Evolutionary conservation across 1,140 invertebrate species (phyloP).

Genomic region (Pseudomyrmex cubaensis): DNA sequence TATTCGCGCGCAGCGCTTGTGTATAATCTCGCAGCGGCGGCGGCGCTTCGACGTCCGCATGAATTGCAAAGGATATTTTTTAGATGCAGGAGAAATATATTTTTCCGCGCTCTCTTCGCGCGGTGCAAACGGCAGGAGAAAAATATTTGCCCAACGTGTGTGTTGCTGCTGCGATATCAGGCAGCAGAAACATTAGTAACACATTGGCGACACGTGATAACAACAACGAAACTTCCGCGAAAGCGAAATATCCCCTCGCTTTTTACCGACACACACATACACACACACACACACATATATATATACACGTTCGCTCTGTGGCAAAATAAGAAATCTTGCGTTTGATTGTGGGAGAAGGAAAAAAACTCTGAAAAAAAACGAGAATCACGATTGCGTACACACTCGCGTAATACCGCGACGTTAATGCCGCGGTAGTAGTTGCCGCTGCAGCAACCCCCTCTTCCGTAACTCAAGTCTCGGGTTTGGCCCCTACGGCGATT

Average conservation of each 20-base stretch:
- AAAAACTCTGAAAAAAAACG: neutral
- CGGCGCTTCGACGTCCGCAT: too few relatives aligned
- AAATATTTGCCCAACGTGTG: slow-evolving; percentile 32
- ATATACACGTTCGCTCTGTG: too few relatives aligned
- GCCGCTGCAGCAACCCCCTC: neutral
- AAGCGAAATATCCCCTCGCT: slow-evolving; percentile 4
- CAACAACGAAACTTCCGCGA: neutral
- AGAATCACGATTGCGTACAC: slow-evolving; percentile 2
- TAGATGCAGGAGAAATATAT: slow-evolving; percentile 2
- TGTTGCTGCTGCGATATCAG: too few relatives aligned
- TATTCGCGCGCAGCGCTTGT: neutral
- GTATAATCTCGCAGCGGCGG: neutral
- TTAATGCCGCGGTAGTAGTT: neutral
- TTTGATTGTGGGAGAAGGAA: neutral
- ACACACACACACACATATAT: too few relatives aligned
- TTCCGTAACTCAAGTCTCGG: slow-evolving; percentile 3
- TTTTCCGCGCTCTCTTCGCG: neutral
- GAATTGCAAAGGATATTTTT: slow-evolving; percentile 7
- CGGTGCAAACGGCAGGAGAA: neutral
- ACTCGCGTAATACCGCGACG: slow-evolving; percentile 18
- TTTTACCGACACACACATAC: neutral
- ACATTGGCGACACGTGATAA: slow-evolving; percentile 7
- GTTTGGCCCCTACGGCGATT: slow-evolving; percentile 27
- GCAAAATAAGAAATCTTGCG: neutral
- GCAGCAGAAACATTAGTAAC: neutral